phyloP scores from a whole-genome alignment of 2,797 vertebrate genomes.

The Pipistrellus pygmaeus region DNA sequence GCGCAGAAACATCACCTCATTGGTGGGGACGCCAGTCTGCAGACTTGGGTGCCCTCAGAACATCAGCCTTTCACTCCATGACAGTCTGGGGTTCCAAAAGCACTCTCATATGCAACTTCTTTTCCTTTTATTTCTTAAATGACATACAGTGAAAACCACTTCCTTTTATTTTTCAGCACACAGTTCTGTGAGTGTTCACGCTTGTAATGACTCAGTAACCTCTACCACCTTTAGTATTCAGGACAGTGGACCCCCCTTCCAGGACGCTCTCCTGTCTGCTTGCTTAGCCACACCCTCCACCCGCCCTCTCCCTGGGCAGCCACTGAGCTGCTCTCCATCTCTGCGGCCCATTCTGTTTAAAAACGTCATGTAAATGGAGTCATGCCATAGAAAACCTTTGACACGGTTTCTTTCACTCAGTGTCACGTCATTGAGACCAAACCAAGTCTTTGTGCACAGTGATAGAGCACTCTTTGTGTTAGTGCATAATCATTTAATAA shows the following conservation, averaged over 20 bases:
- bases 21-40: background rate
- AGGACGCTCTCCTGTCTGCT: background rate
- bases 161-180: background rate
- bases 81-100: background rate
- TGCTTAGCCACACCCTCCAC: background rate
- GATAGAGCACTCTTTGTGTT: background rate
- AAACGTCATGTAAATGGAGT: background rate
- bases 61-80: background rate
- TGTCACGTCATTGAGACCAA: background rate
- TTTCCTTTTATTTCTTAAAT: conserved; percentile 34
- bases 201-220: background rate
- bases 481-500: background rate
- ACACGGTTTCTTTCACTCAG: background rate
- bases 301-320: background rate
- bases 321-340: background rate
- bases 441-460: background rate
- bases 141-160: background rate
- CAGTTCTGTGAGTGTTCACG: background rate
- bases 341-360: background rate
- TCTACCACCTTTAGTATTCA: too few species aligned
- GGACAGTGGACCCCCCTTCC: background rate
- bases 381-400: background rate
- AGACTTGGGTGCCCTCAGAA: background rate
- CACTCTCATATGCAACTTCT: background rate
- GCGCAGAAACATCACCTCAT: conserved; percentile 6